These are phyloP conservation scores for Etheostoma spectabile DNA, from an alignment of 2,113 vertebrate genomes.

Conservation along the genomic window DNA sequence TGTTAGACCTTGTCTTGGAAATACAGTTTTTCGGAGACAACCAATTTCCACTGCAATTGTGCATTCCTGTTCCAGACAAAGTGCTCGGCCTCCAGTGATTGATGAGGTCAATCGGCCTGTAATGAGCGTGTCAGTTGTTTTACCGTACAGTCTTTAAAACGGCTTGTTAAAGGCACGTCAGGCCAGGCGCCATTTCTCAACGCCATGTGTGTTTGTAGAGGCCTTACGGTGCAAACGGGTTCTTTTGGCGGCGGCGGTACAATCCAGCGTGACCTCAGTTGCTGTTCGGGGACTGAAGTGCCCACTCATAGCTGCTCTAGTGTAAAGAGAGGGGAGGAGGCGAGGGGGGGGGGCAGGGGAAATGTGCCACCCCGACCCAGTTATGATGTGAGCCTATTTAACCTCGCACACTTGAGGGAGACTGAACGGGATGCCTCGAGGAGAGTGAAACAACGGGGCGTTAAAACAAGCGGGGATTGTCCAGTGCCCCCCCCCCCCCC, in stretches of 20 bases:
- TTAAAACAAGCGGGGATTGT: constrained; percentile 74
- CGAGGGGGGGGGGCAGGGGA: constrained; percentile 6
- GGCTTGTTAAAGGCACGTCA: constrained; percentile 70
- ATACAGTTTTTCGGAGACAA: constrained; percentile 29
- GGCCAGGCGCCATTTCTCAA: constrained; percentile 17
- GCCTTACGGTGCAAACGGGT: constrained; percentile 10
- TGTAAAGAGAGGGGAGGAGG: constrained; percentile 41
- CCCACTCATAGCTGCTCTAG: constrained; percentile 53
- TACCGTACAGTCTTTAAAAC: constrained; percentile 51
- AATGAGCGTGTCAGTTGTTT: constrained; percentile 58
- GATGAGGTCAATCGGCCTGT: constrained; percentile 70
- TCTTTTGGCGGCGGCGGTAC: constrained; percentile 35
- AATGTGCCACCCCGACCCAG: constrained; percentile 40
- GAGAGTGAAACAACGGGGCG: constrained; percentile 59
- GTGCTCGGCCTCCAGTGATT: constrained; percentile 42
- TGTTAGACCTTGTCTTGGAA: constrained; percentile 17
- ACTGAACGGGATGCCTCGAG: constrained; percentile 68
- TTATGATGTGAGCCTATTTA: constrained; percentile 79
- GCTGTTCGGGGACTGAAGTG: constrained; percentile 55
- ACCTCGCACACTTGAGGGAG: constrained; percentile 75
- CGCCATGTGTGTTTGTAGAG: constrained; percentile 9
- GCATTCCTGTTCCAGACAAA: constrained; percentile 33
- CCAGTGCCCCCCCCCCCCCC: constrained; percentile 38
- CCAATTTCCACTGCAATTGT: constrained; percentile 39
- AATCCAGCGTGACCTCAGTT: constrained; percentile 47